Evolutionary conservation across 1,140 invertebrate genomes (phyloP).

Genomic region (Hyles euphorbiae): DNA sequence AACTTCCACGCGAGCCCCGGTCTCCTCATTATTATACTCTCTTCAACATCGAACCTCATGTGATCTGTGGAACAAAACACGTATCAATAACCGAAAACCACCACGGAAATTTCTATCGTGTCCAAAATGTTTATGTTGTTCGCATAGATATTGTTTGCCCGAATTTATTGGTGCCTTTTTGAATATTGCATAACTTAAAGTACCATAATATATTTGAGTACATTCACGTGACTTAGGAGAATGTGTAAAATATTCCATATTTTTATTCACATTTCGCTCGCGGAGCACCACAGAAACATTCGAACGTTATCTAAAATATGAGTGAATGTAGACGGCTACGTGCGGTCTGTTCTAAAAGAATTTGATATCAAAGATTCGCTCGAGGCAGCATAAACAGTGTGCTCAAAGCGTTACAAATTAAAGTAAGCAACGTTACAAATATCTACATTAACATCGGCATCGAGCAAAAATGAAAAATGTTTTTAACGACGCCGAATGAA

Average conservation of each 20-base stretch:
- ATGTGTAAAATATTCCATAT: constrained; percentile 45
- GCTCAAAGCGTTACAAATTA: constrained; percentile 5
- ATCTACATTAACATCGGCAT: too few species aligned
- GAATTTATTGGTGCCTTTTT: not conserved
- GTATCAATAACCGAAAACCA: not conserved
- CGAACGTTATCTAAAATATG: constrained; percentile 67
- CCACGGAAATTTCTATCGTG: too few species aligned
- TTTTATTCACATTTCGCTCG: constrained; percentile 50
- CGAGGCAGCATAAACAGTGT: constrained; percentile 19
- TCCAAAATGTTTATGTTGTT: too few species aligned
- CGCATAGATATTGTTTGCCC: not conserved
- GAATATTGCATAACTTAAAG: constrained; percentile 10
- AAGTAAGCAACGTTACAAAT: not conserved
- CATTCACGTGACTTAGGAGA: constrained; percentile 23
- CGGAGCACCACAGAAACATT: constrained; percentile 40
- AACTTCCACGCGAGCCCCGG: constrained; percentile 16
- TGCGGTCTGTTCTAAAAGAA: constrained; percentile 63
- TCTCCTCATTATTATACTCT: constrained; percentile 24
- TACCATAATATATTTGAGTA: constrained; percentile 31
- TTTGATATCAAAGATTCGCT: constrained; percentile 64
- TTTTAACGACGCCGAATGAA: too few species aligned
- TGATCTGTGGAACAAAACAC: not conserved
- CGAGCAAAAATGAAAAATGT: too few species aligned
- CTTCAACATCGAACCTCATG: not conserved
- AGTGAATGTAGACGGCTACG: constrained; percentile 49